Base-by-base conservation (phyloP, 2,113 vertebrate genomes). In the Suricata suricatta region DNA sequence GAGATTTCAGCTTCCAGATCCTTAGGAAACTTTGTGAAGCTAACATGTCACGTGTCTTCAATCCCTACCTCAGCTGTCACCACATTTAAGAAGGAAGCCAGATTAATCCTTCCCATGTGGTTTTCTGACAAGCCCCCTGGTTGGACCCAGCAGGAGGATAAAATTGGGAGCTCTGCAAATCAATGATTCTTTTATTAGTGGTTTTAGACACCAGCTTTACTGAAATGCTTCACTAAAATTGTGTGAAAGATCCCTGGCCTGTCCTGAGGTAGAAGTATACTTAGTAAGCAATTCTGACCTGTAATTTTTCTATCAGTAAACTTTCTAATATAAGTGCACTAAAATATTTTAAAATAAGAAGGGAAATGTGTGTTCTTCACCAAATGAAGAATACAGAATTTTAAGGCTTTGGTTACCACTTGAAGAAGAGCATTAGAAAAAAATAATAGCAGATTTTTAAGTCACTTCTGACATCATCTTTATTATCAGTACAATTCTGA, bases 401-500 rank as follows among this genome's bases (percentile, higher is more conserved):
- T 88, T 8, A 71, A 47, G 10, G 11, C 21, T 63, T 95, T 83
- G 68, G 21, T 71, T 68, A 80, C 8, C 27, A 52, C 80, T 91
- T 94, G 27, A 15, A 13, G 12, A 31, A 66, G 27, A 95, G 15
- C 23, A 71, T 50, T 81, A 83, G 38, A 12, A 79, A 71, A 44
- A 66, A 44, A 33, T 31, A 47, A 8, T 27, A 35, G 41, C 41
- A 41, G 7, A 64, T 86, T 79, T 93, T 90, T 31, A 64, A 96
- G 29, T 80, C 19, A 41, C 14, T 69, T 5, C 14, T 47, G 54
- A 68, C 1, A 63, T 68, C 68, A 66, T 92, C 79, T 93, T 10
- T 68, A 77, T 94, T 94, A 96, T 95, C 86, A 95, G 35, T 71
- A 83, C 35, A 90, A 94, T 96, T 92, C 88, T 98, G 16, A 98